Base-by-base conservation (phyloP, 2,113 vertebrate genomes). In the Pedionomus torquatus region DNA sequence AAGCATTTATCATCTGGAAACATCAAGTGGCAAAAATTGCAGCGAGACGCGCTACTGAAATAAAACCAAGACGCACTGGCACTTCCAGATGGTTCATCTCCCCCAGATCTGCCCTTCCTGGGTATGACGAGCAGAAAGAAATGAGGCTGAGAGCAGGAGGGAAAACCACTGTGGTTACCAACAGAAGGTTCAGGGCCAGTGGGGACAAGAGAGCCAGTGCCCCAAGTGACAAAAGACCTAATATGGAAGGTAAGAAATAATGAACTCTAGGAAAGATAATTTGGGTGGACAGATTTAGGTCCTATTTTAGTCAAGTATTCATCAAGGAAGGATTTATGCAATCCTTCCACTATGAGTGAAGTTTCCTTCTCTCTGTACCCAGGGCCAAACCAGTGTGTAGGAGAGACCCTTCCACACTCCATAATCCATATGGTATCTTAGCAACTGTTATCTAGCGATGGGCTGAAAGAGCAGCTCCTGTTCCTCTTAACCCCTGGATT, bases 401-500 rank as follows among this genome's bases (percentile, higher is more conserved):
- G 46, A 68, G 41, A 54, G 3, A 58, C 9, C 12, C 26, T 69
- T 90, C 66, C 57, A 57, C 5, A 7, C 16, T 33, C 71, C 14
- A 41, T 85, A 83, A 79, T 43, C 72, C 61, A 69, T 11, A 7
- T 18, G 18, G 51, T 71, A 60, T 91, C 70, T 89, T 48, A 79
- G 78, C 58, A 96, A 89, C 70, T 89, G 35, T 37, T 93, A 44
- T 37, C 6, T 58, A 25, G 70, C 35, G 17, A 10, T 30, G 65
- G 61, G 43, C 83, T 79, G 81, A 84, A 85, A 83, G 89, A 94
- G 69, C 46, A 93, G 20, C 72, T 60, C 52, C 58, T 65, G 6
- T 39, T 91, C 37, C 51, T 78, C 68, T 46, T 78, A 77, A 70
- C 76, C 80, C 44, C 76, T 81, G 86, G 71, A 83, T 91, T 93